Conservation (phyloP, 2,888 invertebrate genomes). For the Rhorus exstirpatorius region DNA sequence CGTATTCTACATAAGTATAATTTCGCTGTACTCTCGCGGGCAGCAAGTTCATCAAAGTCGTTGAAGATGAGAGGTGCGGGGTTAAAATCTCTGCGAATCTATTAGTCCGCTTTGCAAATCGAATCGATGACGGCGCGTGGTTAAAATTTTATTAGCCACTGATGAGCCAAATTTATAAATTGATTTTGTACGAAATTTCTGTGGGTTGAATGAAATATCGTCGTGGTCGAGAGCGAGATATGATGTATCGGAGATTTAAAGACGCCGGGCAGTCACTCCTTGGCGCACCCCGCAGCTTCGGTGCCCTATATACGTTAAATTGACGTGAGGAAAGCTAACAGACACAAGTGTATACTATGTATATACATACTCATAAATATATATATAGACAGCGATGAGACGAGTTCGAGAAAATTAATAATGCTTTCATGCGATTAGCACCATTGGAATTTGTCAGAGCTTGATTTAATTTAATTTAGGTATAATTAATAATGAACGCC, state of each 20-base stretch:
- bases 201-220: background rate
- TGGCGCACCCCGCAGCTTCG: conserved; percentile 61
- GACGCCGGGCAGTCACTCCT: conserved; percentile 45
- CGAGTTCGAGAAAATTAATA: conserved; percentile 47
- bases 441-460: conserved; percentile 77
- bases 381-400: conserved; percentile 71
- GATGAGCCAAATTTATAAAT: background rate
- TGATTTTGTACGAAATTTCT: background rate
- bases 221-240: background rate
- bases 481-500: conserved; percentile 79
- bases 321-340: conserved; percentile 79
- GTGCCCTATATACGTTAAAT: conserved; percentile 73
- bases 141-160: background rate
- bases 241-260: conserved; percentile 49
- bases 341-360: conserved; percentile 37
- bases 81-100: too few relatives aligned
- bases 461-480: conserved; percentile 83
- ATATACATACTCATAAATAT: background rate
- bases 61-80: too few relatives aligned
- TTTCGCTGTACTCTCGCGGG: too few relatives aligned
- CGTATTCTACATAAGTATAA: too few relatives aligned
- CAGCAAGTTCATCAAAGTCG: too few relatives aligned
- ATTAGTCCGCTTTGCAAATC: too few relatives aligned
- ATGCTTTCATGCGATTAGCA: conserved; percentile 54
- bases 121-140: too few relatives aligned